A percentile compares a stretch with the other conserved stretches of the same genome.
These are phyloP conservation scores for Caloenas nicobarica DNA, from an alignment of 2,113 vertebrate species.

Conservation along the genomic window DNA sequence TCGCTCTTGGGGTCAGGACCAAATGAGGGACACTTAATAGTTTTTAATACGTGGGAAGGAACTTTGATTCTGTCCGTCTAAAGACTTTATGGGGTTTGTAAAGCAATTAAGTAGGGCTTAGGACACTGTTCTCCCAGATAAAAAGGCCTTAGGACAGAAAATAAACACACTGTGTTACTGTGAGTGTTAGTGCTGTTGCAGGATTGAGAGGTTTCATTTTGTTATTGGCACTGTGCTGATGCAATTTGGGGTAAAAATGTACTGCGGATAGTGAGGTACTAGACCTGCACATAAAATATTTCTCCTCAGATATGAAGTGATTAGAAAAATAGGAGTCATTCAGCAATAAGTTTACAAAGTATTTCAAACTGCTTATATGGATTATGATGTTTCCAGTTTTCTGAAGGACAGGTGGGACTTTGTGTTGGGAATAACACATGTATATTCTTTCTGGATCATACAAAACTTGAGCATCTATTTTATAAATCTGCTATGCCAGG, in stretches of 20 bases:
- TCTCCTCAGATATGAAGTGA: not conserved
- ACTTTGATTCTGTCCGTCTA: not conserved
- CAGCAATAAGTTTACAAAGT: not conserved
- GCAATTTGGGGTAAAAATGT: not conserved
- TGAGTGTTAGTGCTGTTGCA: not conserved
- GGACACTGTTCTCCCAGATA: not conserved
- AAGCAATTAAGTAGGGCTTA: slow-evolving; percentile 32
- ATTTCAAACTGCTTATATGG: not conserved
- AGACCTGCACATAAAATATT: not conserved
- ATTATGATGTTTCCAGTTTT: not conserved
- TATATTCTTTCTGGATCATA: not conserved
- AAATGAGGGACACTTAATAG: not conserved
- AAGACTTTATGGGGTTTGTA: not conserved
- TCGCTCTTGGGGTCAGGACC: not conserved
- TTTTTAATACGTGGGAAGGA: not conserved
- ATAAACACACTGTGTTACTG: not conserved
- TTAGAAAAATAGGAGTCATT: not conserved
- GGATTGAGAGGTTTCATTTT: not conserved
- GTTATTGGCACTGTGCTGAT: not conserved
- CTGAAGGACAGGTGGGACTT: not conserved
- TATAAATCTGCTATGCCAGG: not conserved
- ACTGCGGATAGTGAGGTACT: not conserved
- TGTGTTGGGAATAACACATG: not conserved
- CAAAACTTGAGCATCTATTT: not conserved
- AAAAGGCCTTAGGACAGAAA: not conserved